Percentiles rank a stretch among this genome's conserved stretches.
Conservation (phyloP, 2,888 invertebrate species). For the Nysson spinosus region DNA sequence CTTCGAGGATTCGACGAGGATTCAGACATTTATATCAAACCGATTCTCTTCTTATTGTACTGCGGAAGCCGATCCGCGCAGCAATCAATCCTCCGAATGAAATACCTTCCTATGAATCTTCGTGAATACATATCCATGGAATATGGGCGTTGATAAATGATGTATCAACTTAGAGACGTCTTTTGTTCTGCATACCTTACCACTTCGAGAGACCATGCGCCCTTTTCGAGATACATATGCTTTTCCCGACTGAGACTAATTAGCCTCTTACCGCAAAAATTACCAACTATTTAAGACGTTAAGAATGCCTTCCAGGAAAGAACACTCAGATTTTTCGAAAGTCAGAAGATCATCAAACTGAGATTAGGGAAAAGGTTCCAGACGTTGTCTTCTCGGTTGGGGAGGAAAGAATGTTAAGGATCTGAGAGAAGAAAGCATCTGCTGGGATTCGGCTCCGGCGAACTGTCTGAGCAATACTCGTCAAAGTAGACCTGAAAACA, state of each 20-base stretch:
- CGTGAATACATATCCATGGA: too few relatives aligned
- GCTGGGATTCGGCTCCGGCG: background rate
- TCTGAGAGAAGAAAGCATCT: conserved; percentile 17
- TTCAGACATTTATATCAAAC: conserved; percentile 7
- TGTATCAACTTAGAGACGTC: too few relatives aligned
- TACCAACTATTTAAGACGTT: conserved; percentile 35
- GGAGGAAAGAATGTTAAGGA: conserved; percentile 14
- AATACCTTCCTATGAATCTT: too few relatives aligned
- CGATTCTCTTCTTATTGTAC: conserved; percentile 16
- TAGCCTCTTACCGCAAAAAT: conserved; percentile 43
- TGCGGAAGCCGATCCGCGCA: too few relatives aligned
- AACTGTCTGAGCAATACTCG: conserved; percentile 26
- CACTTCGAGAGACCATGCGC: too few relatives aligned
- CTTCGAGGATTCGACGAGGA: background rate
- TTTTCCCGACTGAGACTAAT: too few relatives aligned
- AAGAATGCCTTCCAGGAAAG: conserved; percentile 22
- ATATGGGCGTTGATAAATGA: too few relatives aligned
- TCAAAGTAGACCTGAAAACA: conserved; percentile 46
- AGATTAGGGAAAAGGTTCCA: conserved; percentile 29
- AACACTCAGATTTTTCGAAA: conserved; percentile 1
- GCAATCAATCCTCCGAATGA: background rate
- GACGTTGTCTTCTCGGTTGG: conserved; percentile 33
- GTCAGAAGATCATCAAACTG: conserved; percentile 45
- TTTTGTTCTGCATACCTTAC: too few relatives aligned
- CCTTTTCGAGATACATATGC: background rate